Base-by-base conservation (phyloP, 2,888 invertebrate genomes). In the Charanyca ferruginea region DNA sequence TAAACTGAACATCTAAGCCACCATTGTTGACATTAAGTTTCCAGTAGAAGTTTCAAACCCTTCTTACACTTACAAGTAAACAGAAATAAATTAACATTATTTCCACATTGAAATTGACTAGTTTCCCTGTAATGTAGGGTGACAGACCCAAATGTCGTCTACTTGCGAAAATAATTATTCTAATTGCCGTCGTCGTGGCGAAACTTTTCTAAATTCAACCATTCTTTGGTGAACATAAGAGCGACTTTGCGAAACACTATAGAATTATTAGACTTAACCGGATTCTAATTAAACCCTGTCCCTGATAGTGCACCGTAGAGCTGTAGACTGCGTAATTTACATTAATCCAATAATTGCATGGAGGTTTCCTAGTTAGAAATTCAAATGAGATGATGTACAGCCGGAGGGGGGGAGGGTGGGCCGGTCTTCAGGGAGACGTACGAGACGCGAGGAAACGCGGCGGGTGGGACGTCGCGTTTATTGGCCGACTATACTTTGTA, bases 321-420 rank as follows among this genome's bases (percentile, higher is more conserved):
- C 94, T 92, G 96, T 97, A 97, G 97, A 96, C 97, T 97, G 97
- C 97, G 97, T 97, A 97, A 97, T 97, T 97, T 97, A 97, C 97
- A 98, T 98, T 97, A 97, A 97, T 97, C 98, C 97, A 98, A 98
- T 98, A 98, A 98, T 97, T 98, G 97, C 97, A 97, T 97, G 97
- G 97, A 97, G 97, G 97, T 97, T 97, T 97, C 97, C 97, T 97
- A 97, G 97, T 97, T 97, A 97, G 97, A 97, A 97, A 97, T 97
- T 97, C 97, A 97, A 97, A 97, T 97, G 97, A 97, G 97, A 97
- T 97, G 97, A 97, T 97, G 97, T 97, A 97, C 96, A 95, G 95
- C 90, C 91, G 84, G 89, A 77, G 86, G 82, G 87, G 88, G 88
- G 82, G 87, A 88, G 88, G 85, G 61, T 80, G 87, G 88, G 85